Evolutionary conservation across 1,140 invertebrate genomes (phyloP).

Genomic region (Bombus waltoni): DNA sequence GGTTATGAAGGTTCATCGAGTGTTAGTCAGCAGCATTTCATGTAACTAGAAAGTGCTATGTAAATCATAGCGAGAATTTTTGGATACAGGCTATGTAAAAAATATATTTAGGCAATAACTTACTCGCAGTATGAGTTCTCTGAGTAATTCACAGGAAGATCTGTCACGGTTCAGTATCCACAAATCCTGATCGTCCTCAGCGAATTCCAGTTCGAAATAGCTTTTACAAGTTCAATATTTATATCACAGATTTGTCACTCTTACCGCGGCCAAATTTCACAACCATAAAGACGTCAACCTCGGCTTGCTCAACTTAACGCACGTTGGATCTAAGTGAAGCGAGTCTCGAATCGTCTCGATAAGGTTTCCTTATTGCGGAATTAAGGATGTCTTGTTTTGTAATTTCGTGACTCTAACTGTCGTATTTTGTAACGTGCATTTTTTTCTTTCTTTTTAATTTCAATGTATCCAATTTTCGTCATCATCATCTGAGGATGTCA

Average conservation of each 20-base stretch:
- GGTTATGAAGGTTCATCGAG: background rate
- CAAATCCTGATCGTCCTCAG: background rate
- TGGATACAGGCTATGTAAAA: too few species aligned
- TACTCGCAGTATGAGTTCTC: background rate
- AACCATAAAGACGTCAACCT: background rate
- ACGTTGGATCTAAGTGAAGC: background rate
- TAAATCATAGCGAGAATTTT: too few species aligned
- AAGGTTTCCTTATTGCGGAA: constrained; percentile 9
- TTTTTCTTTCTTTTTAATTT: background rate
- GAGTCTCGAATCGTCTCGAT: background rate
- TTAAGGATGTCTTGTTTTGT: background rate
- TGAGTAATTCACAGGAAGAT: background rate
- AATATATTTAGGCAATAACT: background rate
- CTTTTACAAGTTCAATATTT: background rate
- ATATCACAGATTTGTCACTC: background rate
- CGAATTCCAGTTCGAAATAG: background rate
- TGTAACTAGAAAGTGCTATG: too few species aligned
- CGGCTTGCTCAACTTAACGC: background rate
- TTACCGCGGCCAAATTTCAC: background rate
- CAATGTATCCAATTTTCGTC: too few species aligned
- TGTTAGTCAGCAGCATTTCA: too few species aligned
- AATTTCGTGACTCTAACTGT: background rate
- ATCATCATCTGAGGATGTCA: too few species aligned
- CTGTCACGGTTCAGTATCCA: background rate
- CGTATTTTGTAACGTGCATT: background rate